Conservation (phyloP, 92 coral and sea anemone genomes). For the Phenganax marumi region DNA sequence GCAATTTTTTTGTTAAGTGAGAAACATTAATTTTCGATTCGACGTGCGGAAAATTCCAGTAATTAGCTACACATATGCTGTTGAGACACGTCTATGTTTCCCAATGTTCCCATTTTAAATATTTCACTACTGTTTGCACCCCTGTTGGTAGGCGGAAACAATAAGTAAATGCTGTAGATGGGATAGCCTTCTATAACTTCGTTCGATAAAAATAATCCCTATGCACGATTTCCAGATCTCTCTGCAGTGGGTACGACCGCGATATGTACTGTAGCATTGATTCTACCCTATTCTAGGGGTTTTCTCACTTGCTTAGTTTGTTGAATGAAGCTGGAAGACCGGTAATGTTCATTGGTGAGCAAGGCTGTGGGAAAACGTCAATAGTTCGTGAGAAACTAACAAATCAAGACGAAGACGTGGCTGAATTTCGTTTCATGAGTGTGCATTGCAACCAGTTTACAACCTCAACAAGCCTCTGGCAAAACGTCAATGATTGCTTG, state of each 20-base stretch:
- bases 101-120: too few relatives aligned
- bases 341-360: conserved; percentile 90
- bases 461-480: conserved; percentile 83
- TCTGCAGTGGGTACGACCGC: not conserved
- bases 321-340: conserved; percentile 93
- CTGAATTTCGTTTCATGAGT: conserved; percentile 77
- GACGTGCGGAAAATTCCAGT: too few relatives aligned
- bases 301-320: conserved; percentile 91
- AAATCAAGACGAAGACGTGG: conserved; percentile 95
- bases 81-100: too few relatives aligned
- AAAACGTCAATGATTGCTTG: conserved; percentile 72
- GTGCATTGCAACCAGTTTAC: conserved; percentile 95
- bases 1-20: too few relatives aligned
- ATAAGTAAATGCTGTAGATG: too few relatives aligned
- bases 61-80: too few relatives aligned
- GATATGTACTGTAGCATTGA: not conserved
- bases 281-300: conserved; percentile 60
- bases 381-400: conserved; percentile 81
- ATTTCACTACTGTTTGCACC: too few relatives aligned
- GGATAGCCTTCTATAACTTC: too few relatives aligned
- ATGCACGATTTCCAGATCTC: not conserved
- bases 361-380: conserved; percentile 97
- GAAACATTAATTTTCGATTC: too few relatives aligned
- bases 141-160: too few relatives aligned
- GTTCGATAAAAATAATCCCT: not conserved